These are phyloP conservation scores for Aphelenchoides fujianensis DNA, from an alignment of 1,140 invertebrate species.

Conservation along the genomic window DNA sequence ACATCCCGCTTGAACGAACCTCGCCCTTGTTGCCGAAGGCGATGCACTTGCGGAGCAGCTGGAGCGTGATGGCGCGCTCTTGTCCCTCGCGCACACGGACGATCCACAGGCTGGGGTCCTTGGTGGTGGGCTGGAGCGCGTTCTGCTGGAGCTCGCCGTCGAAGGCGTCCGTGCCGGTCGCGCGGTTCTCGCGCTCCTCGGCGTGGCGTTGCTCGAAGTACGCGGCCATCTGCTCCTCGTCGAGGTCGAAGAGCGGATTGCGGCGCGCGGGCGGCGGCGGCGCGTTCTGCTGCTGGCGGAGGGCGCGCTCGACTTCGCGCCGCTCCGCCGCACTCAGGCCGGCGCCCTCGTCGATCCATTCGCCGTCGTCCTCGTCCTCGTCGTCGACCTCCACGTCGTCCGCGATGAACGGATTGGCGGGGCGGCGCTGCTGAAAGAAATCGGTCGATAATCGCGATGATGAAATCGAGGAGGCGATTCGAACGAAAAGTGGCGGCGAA, in stretches of 20 bases:
- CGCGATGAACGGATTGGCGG: conserved; percentile 53
- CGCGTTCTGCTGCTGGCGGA: conserved; percentile 46
- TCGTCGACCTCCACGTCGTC: conserved; percentile 61
- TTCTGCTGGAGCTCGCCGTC: conserved; percentile 97
- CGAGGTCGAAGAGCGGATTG: conserved; percentile 64
- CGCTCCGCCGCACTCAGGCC: conserved; percentile 54
- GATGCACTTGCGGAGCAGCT: conserved; percentile 91
- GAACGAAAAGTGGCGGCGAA: too few species aligned
- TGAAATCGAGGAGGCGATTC: not conserved
- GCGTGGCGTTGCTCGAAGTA: conserved; percentile 91
- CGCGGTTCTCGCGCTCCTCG: conserved; percentile 77
- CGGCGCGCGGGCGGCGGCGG: conserved; percentile 30
- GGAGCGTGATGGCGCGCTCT: conserved; percentile 83
- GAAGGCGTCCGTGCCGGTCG: conserved; percentile 84
- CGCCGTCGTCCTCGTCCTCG: conserved; percentile 55
- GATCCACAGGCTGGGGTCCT: conserved; percentile 98
- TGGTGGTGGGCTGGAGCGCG: conserved; percentile 86
- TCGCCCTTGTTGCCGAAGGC: conserved; percentile 77
- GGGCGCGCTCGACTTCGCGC: conserved; percentile 51
- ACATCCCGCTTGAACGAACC: conserved; percentile 62
- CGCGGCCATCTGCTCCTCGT: conserved; percentile 92
- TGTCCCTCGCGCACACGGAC: conserved; percentile 94
- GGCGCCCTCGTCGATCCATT: conserved; percentile 53
- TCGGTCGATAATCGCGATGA: not conserved
- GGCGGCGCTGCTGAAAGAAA: conserved; percentile 44